phyloP scores from a whole-genome alignment of 2,888 invertebrate species.

The Drosophila lacicola region DNA sequence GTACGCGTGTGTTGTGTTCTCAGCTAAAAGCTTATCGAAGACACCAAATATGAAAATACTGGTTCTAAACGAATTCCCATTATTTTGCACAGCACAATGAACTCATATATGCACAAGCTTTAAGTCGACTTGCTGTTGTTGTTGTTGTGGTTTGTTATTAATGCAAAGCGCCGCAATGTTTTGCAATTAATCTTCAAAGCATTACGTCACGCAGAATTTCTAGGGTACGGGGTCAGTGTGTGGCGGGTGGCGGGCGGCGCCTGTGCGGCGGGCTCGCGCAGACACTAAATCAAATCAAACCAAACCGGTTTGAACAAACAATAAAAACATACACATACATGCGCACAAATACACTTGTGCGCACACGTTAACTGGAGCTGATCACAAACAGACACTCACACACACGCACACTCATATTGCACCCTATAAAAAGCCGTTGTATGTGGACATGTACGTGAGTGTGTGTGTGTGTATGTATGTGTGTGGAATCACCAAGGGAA shows the following conservation, averaged over 20 bases:
- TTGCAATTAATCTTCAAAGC: slow-evolving; percentile 51
- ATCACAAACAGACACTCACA: too few species aligned
- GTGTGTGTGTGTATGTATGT: slow-evolving; percentile 1
- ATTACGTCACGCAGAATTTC: slow-evolving; percentile 26
- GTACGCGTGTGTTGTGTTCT: slow-evolving; percentile 1
- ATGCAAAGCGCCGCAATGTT: slow-evolving; percentile 25
- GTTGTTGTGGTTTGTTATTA: slow-evolving; percentile 28
- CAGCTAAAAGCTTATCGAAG: slow-evolving; percentile 22
- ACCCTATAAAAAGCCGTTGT: too few species aligned
- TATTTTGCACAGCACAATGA: slow-evolving; percentile 35
- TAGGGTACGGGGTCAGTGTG: too few species aligned
- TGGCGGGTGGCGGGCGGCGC: background rate
- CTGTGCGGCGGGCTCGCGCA: slow-evolving; percentile 10
- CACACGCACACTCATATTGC: too few species aligned
- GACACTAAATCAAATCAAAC: slow-evolving; percentile 38
- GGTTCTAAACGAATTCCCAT: slow-evolving; percentile 16
- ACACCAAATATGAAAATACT: slow-evolving; percentile 3
- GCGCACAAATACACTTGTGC: background rate
- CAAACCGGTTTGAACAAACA: slow-evolving; percentile 66
- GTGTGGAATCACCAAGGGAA: slow-evolving; percentile 8
- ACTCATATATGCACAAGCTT: slow-evolving; percentile 6
- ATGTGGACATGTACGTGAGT: too few species aligned
- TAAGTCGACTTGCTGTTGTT: slow-evolving; percentile 11
- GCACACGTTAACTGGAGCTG: too few species aligned
- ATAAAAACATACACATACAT: slow-evolving; percentile 8